Evolutionary conservation across 2,797 vertebrate genomes (phyloP), one percentile per base, ranked within the genome.

Genomic region (Hippopotamyrus pictus): DNA sequence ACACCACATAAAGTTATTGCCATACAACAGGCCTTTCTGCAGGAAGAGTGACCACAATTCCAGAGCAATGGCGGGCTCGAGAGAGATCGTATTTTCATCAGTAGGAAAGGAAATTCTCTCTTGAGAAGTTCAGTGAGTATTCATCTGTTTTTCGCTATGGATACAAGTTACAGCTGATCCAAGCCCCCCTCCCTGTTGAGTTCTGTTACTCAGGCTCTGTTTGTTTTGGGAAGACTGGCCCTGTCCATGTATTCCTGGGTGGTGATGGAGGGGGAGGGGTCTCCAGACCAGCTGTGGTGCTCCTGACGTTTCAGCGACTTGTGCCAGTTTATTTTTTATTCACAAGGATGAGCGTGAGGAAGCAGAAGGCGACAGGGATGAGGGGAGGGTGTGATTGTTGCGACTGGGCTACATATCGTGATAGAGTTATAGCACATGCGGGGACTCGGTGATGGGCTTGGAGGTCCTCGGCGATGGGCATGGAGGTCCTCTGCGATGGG

Each of bases 131-230:
- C 37, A 44, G 33, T 14, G 69, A 69, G 22, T 25, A 65, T 69
- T 44, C 79, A 86, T 89, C 51, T 89, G 88, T 85, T 86, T 86
- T 62, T 89, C 57, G 29, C 88, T 86, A 89, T 89, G 83, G 82
- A 51, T 33, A 85, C 57, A 41, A 69, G 65, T 44, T 89, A 89
- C 6, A 19, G 44, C 59, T 85, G 82, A 84, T 89, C 44, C 41
- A 69, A 50, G 37, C 9, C 25, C 7, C 17, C 3, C 33, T 48
- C 79, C 37, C 41, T 6, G 2, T 25, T 86, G 44, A 46, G 9
- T 51, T 85, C 48, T 50, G 41, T 86, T 53, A 53, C 84, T 54
- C 25, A 17, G 25, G 22, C 44, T 85, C 22, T 57, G 53, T 86
- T 86, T 86, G 50, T 41, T 86, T 57, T 86, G 85, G 50, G 85